Conservation (phyloP, 1,140 invertebrate genomes). For the Stenopsyche tienmushanensis region DNA sequence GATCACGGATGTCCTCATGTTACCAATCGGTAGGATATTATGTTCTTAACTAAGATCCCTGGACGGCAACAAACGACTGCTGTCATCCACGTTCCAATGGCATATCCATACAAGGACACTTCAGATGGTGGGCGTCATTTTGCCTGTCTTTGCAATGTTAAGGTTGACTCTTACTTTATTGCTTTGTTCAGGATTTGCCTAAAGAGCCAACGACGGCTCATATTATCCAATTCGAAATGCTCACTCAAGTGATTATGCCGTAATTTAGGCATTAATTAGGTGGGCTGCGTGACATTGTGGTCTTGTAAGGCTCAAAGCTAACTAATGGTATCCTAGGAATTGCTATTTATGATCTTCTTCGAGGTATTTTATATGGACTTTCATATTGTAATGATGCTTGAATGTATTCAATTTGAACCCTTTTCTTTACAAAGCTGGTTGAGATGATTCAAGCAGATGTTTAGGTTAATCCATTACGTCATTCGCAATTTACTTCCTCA, state of each 20-base stretch:
- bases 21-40: too few species aligned
- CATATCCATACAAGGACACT: slow-evolving; percentile 17
- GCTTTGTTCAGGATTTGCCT: neutral
- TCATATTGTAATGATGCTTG: too few species aligned
- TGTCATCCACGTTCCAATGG: slow-evolving; percentile 4
- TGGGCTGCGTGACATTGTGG: too few species aligned
- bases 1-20: too few species aligned
- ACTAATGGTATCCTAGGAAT: too few species aligned
- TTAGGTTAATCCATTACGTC: slow-evolving; percentile 12
- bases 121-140: neutral
- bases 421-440: too few species aligned
- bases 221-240: neutral
- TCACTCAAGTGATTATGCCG: neutral
- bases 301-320: too few species aligned
- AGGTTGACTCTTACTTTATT: slow-evolving; percentile 23
- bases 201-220: too few species aligned
- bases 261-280: neutral
- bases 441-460: neutral
- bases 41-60: too few species aligned
- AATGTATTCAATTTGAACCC: too few species aligned
- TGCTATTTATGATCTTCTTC: too few species aligned
- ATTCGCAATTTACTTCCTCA: slow-evolving; percentile 20
- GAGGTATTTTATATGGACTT: too few species aligned
- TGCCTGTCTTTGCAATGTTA: slow-evolving; percentile 26
- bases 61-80: slow-evolving; percentile 6